Evolutionary conservation across 2,888 invertebrate species (phyloP).

Genomic region (Aleiodes alternator): DNA sequence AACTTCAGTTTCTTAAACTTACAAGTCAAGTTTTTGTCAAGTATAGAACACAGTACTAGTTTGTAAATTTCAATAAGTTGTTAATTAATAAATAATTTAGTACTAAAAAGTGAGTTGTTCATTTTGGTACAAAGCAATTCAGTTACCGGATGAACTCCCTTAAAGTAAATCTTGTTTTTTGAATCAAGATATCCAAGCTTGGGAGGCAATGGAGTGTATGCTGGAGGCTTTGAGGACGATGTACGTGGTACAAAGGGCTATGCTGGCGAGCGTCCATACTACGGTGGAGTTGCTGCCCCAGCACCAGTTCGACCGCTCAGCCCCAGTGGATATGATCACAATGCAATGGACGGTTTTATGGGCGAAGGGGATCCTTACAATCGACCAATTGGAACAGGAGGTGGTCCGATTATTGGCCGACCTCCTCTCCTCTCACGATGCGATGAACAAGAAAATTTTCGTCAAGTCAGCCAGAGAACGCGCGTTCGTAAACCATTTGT

Average conservation of each 20-base stretch:
- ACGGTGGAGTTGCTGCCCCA: constrained; percentile 53
- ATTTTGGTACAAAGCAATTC: too few species aligned
- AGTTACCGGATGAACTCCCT: too few species aligned
- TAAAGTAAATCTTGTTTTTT: background rate
- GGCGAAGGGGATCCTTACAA: constrained; percentile 71
- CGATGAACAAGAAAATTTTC: constrained; percentile 88
- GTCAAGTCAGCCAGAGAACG: constrained; percentile 87
- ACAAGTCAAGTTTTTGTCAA: too few species aligned
- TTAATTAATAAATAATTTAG: too few species aligned
- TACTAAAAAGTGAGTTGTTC: too few species aligned
- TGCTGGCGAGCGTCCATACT: constrained; percentile 64
- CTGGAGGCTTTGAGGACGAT: constrained; percentile 62
- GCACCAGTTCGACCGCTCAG: constrained; percentile 29
- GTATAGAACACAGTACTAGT: too few species aligned
- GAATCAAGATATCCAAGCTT: constrained; percentile 51
- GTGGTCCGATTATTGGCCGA: constrained; percentile 73
- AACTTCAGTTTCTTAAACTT: too few species aligned
- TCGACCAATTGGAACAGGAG: constrained; percentile 69
- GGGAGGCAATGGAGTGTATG: constrained; percentile 56
- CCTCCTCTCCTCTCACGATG: constrained; percentile 80
- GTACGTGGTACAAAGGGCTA: constrained; percentile 66
- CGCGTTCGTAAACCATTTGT: constrained; percentile 88
- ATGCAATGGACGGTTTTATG: constrained; percentile 70
- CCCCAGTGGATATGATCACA: constrained; percentile 65
- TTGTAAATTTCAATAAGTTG: too few species aligned